Base-by-base conservation (phyloP, 2,113 vertebrate species). In the Pelodiscus sinensis region DNA sequence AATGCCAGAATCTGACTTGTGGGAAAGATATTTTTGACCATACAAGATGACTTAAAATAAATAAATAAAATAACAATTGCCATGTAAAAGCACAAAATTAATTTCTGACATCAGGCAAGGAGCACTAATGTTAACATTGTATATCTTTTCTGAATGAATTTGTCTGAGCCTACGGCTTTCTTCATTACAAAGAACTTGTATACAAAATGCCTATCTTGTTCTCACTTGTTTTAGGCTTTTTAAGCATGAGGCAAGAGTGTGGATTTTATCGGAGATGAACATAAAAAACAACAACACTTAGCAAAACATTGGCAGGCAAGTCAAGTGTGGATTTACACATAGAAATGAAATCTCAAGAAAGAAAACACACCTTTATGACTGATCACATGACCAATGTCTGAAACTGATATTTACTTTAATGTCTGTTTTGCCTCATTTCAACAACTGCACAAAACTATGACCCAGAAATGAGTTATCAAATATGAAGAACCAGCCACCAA, bases 91-190 rank as follows among this genome's bases (percentile, higher is more conserved):
- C 92, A 93, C 92, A 96, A 75, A 57, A 81, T 95, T 89, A 44
- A 93, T 90, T 95, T 93, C 92, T 83, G 79, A 95, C 87, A 94
- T 96, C 89, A 95, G 92, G 93, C 77, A 92, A 95, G 62, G 86
- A 94, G 92, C 57, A 22, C 50, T 92, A 81, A 82, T 81, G 50
- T 88, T 94, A 96, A 95, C 60, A 62, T 57, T 90, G 55, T 86
- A 50, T 79, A 75, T 4, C 3, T 51, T 82, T 65, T 80, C 82
- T 79, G 9, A 68, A 60, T 13, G 38, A 77, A 25, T 77, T 77
- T 77, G 38, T 50, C 5, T 50, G 55, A 12, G 89, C 75, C 90
- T 77, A 81, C 11, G 9, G 27, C 18, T 9, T 12, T 89, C 57
- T 78, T 95, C 52, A 79, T 79, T 78, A 21, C 1, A 51, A 79